Conservation (phyloP, 35 echinoderm and acorn worm genomes). For the Lytechinus pictus region DNA sequence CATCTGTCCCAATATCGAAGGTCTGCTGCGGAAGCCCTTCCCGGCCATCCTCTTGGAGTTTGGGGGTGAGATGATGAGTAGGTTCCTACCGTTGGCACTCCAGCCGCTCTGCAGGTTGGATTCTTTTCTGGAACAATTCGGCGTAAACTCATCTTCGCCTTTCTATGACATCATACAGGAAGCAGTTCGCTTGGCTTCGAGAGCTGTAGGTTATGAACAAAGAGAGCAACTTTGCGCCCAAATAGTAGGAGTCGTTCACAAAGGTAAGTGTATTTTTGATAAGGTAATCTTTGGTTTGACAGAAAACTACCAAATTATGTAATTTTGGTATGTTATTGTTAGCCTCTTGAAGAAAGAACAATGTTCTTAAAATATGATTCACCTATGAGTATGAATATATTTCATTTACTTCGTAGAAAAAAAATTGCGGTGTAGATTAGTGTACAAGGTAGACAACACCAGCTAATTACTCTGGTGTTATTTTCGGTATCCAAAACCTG, state of each 20-base stretch:
- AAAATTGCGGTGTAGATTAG: too few relatives aligned
- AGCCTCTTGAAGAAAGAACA: too few relatives aligned
- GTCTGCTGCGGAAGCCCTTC: neutral
- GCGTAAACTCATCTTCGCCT: neutral
- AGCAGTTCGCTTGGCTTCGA: neutral
- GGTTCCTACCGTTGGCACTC: neutral
- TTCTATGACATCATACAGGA: neutral
- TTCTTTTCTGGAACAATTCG: neutral
- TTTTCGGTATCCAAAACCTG: too few relatives aligned
- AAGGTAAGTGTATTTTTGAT: neutral
- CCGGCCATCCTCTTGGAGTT: neutral
- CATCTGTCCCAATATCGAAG: neutral
- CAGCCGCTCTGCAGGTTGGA: neutral
- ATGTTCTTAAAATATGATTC: too few relatives aligned
- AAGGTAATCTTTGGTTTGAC: too few relatives aligned
- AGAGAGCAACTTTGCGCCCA: neutral
- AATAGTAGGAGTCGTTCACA: neutral
- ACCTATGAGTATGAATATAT: too few relatives aligned
- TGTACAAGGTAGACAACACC: too few relatives aligned
- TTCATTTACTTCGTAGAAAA: too few relatives aligned
- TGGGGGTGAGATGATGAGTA: neutral
- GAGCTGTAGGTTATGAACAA: neutral
- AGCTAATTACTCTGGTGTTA: too few relatives aligned
- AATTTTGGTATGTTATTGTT: too few relatives aligned
- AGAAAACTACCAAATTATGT: too few relatives aligned